These are phyloP conservation scores for Tricholaema leucomelas DNA, from an alignment of 2,113 vertebrate genomes.

Conservation along the genomic window DNA sequence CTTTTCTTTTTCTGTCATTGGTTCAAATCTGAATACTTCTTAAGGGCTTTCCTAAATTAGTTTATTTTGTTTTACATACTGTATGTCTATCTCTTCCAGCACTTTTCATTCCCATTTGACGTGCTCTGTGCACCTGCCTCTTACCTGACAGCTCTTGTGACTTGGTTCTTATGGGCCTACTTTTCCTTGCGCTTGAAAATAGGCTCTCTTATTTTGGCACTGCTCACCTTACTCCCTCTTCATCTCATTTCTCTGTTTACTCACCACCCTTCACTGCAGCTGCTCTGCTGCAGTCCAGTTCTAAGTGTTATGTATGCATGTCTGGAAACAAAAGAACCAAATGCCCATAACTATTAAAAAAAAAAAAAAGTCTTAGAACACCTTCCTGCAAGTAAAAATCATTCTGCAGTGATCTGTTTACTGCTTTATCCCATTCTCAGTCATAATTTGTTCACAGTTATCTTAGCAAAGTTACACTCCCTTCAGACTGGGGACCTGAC, in stretches of 20 bases:
- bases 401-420: neutral
- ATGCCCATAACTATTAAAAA: neutral
- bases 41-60: neutral
- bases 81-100: neutral
- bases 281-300: neutral
- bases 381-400: neutral
- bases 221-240: neutral
- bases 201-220: neutral
- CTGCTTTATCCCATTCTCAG: neutral
- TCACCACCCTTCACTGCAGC: neutral
- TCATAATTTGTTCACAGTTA: neutral
- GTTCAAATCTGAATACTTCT: neutral
- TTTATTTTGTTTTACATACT: neutral
- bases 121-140: neutral
- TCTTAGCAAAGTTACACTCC: neutral
- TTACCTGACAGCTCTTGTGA: neutral
- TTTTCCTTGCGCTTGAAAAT: neutral
- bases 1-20: neutral
- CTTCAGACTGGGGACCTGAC: neutral
- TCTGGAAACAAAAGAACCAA: neutral
- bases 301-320: neutral
- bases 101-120: neutral
- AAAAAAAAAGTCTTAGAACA: neutral
- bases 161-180: neutral
- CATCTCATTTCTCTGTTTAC: neutral